Evolutionary conservation across 1,140 invertebrate genomes (phyloP).

Genomic region (Delia radicum): DNA sequence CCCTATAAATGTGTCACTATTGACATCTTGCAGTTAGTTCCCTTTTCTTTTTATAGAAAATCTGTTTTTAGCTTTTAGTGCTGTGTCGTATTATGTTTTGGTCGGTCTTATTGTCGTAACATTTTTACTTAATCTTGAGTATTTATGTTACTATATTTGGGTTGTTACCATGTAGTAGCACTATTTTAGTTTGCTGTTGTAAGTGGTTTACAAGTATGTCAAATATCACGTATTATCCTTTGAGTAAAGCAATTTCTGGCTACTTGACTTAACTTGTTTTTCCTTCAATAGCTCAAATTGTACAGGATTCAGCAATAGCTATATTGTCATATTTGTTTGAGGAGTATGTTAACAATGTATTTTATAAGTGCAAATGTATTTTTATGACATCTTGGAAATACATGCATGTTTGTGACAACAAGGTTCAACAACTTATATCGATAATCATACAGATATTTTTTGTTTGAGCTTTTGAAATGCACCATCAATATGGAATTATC

Average conservation of each 20-base stretch:
- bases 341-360: not conserved
- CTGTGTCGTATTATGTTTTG: not conserved
- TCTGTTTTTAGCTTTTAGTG: not conserved
- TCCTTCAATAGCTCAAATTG: not conserved
- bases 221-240: constrained; percentile 9
- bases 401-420: too few relatives aligned
- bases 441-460: too few relatives aligned
- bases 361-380: not conserved
- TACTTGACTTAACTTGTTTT: not conserved
- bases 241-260: not conserved
- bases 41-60: not conserved
- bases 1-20: too few relatives aligned
- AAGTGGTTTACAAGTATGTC: not conserved
- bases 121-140: not conserved
- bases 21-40: too few relatives aligned
- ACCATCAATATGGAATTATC: too few relatives aligned
- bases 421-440: too few relatives aligned
- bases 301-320: not conserved
- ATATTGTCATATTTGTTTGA: not conserved
- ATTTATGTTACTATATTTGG: not conserved
- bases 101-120: not conserved
- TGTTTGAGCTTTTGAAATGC: too few relatives aligned
- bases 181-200: not conserved
- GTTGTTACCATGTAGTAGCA: not conserved
- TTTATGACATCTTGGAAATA: not conserved